Base-by-base conservation (phyloP, 2,888 invertebrate genomes). In the Spialia ferax region DNA sequence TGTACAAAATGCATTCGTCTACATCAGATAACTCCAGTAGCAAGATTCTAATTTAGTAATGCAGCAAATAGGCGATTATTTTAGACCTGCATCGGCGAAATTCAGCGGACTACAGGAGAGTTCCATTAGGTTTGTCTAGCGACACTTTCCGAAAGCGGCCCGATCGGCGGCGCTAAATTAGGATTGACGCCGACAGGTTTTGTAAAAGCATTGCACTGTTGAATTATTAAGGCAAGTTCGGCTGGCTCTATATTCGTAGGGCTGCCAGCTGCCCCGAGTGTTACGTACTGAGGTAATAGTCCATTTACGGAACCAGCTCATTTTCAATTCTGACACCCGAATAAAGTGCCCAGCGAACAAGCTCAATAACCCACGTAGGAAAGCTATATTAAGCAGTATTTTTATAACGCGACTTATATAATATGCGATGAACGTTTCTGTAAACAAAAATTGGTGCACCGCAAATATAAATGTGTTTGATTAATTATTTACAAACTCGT, bases 141-240 rank as follows among this genome's bases (percentile, higher is more conserved):
- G 90, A 91, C 91, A 91, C 87, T 92, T 90, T 84, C 84, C 81
- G 80, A 86, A 88, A 90, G 88, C 89, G 91, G 82, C 83, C 85
- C 91, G 90, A 93, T 92, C 88, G 91, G 80, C 79, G 82, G 76
- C 74, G 84, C 87, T 84, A 93, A 93, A 93, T 93, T 89, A 93
- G 88, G 91, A 93, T 89, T 93, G 93, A 93, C 93, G 91, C 74
- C 83, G 92, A 93, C 93, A 93, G 91, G 89, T 91, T 93, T 91
- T 93, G 93, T 93, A 93, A 93, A 93, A 93, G 93, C 93, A 93
- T 93, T 93, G 93, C 93, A 91, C 86, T 92, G 93, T 92, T 93
- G 91, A 93, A 93, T 93, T 93, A 93, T 93, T 92, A 91, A 93
- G 90, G 87, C 85, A 84, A 83, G 89, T 88, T 88, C 75, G 90